Evolutionary conservation across 2,797 vertebrate genomes (phyloP).

Genomic region (Margarornis squamiger): DNA sequence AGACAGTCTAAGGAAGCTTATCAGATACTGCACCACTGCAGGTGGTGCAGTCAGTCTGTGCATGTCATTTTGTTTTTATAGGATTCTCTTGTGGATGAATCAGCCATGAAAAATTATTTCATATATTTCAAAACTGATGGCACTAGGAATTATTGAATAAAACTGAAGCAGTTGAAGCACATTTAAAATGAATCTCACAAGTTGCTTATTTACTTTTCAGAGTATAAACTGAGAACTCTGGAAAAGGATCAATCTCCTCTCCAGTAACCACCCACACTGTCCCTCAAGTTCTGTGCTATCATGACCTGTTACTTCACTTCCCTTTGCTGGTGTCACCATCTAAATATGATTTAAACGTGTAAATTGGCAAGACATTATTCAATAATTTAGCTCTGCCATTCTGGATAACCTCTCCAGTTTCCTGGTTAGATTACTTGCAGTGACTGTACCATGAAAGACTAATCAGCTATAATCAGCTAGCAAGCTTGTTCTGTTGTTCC

Average conservation of each 20-base stretch:
- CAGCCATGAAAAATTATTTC: not conserved
- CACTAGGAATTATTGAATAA: not conserved
- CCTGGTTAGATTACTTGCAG: not conserved
- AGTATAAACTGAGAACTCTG: not conserved
- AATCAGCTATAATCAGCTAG: not conserved
- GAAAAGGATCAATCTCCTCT: not conserved
- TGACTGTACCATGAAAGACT: not conserved
- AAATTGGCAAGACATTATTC: not conserved
- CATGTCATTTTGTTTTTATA: not conserved
- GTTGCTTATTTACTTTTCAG: not conserved
- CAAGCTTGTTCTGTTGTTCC: not conserved
- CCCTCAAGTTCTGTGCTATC: not conserved
- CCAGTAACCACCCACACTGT: not conserved
- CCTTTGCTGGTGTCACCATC: not conserved
- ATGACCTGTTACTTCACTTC: not conserved
- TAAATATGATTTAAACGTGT: not conserved
- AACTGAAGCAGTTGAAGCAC: not conserved
- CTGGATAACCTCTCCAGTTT: not conserved
- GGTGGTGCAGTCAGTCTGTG: not conserved
- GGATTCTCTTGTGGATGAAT: not conserved
- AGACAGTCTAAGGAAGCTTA: not conserved
- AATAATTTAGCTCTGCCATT: not conserved
- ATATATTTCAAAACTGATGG: not conserved
- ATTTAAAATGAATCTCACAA: not conserved
- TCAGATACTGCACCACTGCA: not conserved